Evolutionary conservation across 2,113 vertebrate genomes (phyloP).

Genomic region (Athene cunicularia): DNA sequence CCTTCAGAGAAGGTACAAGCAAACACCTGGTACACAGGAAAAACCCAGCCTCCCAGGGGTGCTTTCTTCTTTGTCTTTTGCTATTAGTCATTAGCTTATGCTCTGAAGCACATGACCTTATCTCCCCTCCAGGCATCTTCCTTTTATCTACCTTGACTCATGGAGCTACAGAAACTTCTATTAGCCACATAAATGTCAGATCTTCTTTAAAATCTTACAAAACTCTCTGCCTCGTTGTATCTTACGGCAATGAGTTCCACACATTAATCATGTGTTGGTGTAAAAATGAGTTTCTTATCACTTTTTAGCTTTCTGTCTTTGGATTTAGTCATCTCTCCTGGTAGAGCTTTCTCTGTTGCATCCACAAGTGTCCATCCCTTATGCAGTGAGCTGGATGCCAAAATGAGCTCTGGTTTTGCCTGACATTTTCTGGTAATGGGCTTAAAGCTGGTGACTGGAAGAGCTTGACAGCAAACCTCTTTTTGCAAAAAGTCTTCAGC

Average conservation of each 20-base stretch:
- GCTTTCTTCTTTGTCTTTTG: conserved; percentile 64
- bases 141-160: conserved; percentile 67
- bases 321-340: not conserved
- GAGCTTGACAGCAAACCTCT: not conserved
- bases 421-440: not conserved
- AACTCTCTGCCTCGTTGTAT: not conserved
- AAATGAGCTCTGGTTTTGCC: not conserved
- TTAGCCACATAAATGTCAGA: conserved; percentile 57
- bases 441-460: not conserved
- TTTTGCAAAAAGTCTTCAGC: not conserved
- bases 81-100: conserved; percentile 67
- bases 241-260: not conserved
- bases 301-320: not conserved
- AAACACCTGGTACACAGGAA: conserved; percentile 61
- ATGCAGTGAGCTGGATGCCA: not conserved
- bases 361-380: not conserved
- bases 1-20: conserved; percentile 60
- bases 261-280: conserved; percentile 25
- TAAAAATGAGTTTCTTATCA: conserved; percentile 45
- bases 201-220: conserved; percentile 58
- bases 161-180: conserved; percentile 57
- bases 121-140: conserved; percentile 59
- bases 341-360: not conserved
- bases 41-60: conserved; percentile 46
- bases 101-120: conserved; percentile 63